Evolutionary conservation across 2,797 vertebrate species (phyloP), one percentile per base, ranked within the genome.

Genomic region (Pseudochirops corinnae): DNA sequence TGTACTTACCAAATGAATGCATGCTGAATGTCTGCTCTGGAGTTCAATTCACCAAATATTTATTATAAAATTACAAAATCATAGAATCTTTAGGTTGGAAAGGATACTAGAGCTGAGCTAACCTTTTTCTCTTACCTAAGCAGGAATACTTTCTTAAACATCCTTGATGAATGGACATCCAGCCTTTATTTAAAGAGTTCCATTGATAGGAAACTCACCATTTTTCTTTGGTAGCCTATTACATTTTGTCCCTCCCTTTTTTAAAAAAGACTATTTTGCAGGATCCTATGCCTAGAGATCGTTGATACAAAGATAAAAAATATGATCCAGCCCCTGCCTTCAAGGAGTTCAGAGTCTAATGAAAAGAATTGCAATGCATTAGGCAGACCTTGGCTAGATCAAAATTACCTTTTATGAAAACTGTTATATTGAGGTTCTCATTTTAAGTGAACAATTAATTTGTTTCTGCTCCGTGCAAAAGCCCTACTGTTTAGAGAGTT

Each of bases 401-500:
- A 90, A 96, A 82, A 96, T 82, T 18, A 74, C 6, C 56, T 91
- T 6, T 56, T 55, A 31, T 57, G 16, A 93, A 95, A 91, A 53
- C 28, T 28, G n/a, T 74, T 82, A 58, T 91, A 93, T 56, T 90
- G 46, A 60, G 93, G 55, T 53, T 96, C 95, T 94, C 33, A 91
- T 96, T 55, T 57, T 28, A 94, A 82, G 62, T 92, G 96, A 93
- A 92, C 55, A 60, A 67, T 94, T 74, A 94, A 58, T 55, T 92
- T 93, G 16, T 87, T 93, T 93, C 58, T 93, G 92, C 94, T 87
- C 1, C 74, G 56, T 92, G 62, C 92, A 46, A 91, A 33, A 60
- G 31, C 52, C 55, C 91, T 50, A 2, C 74, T 94, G 93, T 97
- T 93, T 56, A 46, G 97, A 95, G 96, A 87, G 29, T 58, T 97